phyloP scores from a whole-genome alignment of 2,888 invertebrate genomes.

The Drosophila imparisetae region DNA sequence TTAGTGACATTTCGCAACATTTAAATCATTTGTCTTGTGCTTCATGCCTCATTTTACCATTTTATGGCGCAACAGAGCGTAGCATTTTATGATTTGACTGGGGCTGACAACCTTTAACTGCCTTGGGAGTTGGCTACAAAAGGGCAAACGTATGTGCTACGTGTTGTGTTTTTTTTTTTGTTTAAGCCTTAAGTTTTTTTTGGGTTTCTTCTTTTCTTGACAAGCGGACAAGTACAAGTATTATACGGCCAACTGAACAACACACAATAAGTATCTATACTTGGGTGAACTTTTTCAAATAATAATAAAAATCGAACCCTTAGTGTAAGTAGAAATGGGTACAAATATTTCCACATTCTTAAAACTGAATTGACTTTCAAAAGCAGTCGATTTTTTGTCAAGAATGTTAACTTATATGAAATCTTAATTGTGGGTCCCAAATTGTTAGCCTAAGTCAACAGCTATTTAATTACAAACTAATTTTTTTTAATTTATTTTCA shows the following conservation, averaged over 20 bases:
- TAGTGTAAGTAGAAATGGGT: not conserved
- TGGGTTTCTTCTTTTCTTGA: not conserved
- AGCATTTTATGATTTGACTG: conserved; percentile 16
- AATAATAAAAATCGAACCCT: not conserved
- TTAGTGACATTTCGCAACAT: conserved; percentile 37
- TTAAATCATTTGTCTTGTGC: conserved; percentile 45
- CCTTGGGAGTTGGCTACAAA: not conserved
- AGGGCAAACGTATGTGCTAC: not conserved
- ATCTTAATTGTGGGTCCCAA: not conserved
- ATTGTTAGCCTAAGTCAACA: not conserved
- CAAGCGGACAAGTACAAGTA: not conserved
- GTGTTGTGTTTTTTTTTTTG: not conserved
- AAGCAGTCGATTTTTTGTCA: not conserved
- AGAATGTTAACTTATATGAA: not conserved
- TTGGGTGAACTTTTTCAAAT: not conserved
- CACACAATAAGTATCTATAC: not conserved
- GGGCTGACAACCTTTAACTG: conserved; percentile 6
- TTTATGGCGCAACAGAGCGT: conserved; percentile 31
- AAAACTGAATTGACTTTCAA: not conserved
- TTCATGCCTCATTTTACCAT: conserved; percentile 6
- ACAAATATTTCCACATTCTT: not conserved
- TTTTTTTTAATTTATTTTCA: not conserved
- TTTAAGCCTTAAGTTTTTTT: not conserved
- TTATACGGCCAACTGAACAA: not conserved
- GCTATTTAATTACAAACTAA: not conserved